Percentiles rank a stretch among this genome's conserved stretches.
phyloP scores from a whole-genome alignment of 2,113 vertebrate species.

The Peromyscus leucopus region DNA sequence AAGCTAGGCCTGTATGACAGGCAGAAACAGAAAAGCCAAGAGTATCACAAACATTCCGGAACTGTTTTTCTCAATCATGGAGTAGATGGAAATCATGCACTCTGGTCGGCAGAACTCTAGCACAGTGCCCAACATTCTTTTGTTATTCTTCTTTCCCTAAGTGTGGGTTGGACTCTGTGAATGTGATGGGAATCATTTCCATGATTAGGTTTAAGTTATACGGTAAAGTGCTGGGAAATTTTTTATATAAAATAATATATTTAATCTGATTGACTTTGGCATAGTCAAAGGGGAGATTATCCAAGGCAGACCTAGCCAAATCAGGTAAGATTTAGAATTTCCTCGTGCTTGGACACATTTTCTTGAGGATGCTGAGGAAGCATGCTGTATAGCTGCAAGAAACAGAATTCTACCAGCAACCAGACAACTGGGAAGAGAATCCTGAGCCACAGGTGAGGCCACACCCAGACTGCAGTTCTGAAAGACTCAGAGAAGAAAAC shows the following conservation, averaged over 20 bases:
- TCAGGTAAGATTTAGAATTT: neutral
- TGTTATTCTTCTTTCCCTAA: neutral
- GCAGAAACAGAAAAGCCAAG: neutral
- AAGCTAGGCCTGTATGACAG: neutral
- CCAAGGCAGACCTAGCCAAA: neutral
- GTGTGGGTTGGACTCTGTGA: neutral
- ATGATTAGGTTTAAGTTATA: neutral
- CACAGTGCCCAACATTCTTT: neutral
- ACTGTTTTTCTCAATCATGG: neutral
- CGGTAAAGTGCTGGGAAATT: neutral
- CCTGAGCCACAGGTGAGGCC: neutral
- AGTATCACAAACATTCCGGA: neutral
- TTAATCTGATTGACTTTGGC: neutral
- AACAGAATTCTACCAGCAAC: neutral
- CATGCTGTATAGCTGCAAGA: neutral
- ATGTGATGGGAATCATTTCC: neutral
- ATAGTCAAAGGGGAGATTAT: neutral
- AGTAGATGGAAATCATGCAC: neutral
- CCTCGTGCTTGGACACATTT: neutral
- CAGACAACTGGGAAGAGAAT: neutral
- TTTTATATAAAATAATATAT: conserved; percentile 2
- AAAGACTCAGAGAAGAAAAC: neutral
- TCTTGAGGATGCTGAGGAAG: neutral
- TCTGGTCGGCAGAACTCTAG: neutral
- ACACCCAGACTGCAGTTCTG: neutral